These are phyloP conservation scores for Echinops telfairi DNA, from an alignment of 2,113 vertebrate species.

Conservation along the genomic window DNA sequence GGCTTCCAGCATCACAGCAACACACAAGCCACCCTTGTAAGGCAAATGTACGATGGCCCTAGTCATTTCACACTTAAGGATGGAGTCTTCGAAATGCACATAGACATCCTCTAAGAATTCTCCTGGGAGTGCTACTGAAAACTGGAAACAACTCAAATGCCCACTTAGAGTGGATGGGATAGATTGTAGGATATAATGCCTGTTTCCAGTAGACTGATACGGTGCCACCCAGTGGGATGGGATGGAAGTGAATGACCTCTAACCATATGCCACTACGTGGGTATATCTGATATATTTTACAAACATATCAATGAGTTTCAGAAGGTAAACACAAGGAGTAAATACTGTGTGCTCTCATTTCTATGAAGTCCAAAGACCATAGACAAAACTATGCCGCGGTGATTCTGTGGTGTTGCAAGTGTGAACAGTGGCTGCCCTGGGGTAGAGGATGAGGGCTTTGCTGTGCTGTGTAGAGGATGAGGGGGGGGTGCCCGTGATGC, in stretches of 20 bases:
- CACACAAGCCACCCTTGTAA: neutral
- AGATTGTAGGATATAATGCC: neutral
- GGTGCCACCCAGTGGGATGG: neutral
- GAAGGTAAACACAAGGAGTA: neutral
- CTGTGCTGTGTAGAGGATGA: neutral
- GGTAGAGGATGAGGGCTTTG: neutral
- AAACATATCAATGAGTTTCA: neutral
- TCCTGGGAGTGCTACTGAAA: neutral
- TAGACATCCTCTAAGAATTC: neutral
- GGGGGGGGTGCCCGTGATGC: neutral
- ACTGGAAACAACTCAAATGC: neutral
- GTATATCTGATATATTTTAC: neutral
- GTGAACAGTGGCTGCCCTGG: neutral
- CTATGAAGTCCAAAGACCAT: neutral
- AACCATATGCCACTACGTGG: neutral
- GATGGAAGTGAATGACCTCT: neutral
- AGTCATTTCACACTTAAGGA: neutral
- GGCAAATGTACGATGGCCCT: neutral
- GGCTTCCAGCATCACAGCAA: neutral
- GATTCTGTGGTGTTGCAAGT: neutral
- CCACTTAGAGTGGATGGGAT: neutral
- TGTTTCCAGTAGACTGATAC: no score
- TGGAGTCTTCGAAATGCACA: neutral
- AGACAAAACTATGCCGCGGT: neutral
- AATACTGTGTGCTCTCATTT: neutral